phyloP scores from a whole-genome alignment of 1,140 invertebrate genomes.

The Dysdera silvatica region DNA sequence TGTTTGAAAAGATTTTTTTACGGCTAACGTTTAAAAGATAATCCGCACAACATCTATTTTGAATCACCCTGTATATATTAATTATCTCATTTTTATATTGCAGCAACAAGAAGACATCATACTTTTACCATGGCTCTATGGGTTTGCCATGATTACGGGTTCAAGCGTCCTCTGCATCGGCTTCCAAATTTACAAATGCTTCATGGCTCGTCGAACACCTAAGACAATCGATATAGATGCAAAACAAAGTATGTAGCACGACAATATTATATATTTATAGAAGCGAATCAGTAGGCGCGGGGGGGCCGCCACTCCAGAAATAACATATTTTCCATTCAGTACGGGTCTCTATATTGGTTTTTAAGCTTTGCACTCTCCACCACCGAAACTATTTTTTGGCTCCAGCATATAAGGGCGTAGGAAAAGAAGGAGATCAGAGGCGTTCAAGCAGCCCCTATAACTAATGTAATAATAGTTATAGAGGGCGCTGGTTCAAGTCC shows the following conservation, averaged over 20 bases:
- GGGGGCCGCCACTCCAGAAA: not conserved
- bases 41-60: no score
- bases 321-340: not conserved
- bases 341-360: not conserved
- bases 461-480: no score
- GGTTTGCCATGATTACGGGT: conserved; percentile 32
- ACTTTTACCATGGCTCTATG: conserved; percentile 32
- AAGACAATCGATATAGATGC: no score
- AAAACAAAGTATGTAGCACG: not conserved
- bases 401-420: not conserved
- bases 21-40: no score
- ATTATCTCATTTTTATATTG: conserved; percentile 9
- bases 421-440: conserved; percentile 1
- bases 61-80: no score
- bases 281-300: not conserved
- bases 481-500: no score
- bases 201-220: no score
- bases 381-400: not conserved
- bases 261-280: not conserved
- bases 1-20: no score
- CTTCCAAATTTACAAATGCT: conserved; percentile 28
- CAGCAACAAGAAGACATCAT: conserved; percentile 33
- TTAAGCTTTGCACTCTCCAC: not conserved
- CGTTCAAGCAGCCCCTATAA: not conserved
- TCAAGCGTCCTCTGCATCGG: conserved; percentile 26